Evolutionary conservation across 1,140 invertebrate genomes (phyloP), one percentile per base, ranked within the genome.

Genomic region (Drosophila triauraria): DNA sequence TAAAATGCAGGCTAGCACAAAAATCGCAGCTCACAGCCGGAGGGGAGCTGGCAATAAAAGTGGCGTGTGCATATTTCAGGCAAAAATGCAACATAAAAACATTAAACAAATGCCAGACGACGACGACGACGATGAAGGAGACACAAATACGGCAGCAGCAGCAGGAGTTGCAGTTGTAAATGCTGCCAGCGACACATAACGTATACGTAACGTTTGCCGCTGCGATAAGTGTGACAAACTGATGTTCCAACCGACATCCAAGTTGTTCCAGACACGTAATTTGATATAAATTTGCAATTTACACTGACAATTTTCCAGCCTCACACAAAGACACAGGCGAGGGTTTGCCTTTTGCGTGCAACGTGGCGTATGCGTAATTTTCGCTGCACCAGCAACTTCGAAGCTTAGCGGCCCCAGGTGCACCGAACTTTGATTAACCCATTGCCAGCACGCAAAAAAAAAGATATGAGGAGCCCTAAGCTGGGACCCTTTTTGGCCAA

Each of bases 21-120:
- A 79, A 87, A 78, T 78, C 75, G 74, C 62, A 59, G 58, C 43
- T 53, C 32, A 12, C 32, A 35, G 68, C 46, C 35, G 40, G 59
- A 35, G 48, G 57, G 63, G 30, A 58, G 35, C 38, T 83, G 76
- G 83, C 84, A 86, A 86, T 88, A 86, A 86, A 86, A 88, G 63
- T 86, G 60, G 80, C 64, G 85, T 78, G 75, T 72, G 83, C 84
- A 86, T 80, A 88, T 87, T 88, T 87, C 77, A 87, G 60, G 84
- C 48, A 78, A 90, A 74, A 85, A 72, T 90, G 74, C 81, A 88
- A 70, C 74, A 81, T 74, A 82, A 88, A 85, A 88, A 80, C 81
- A 88, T 84, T 90, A 84, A 84, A 85, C 81, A 90, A 88, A 90
- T 85, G 85, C 78, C 80, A 84, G 77, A 80, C 78, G 64, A 71